Base-by-base conservation (phyloP, 2,797 vertebrate species). In the Agapornis canus region DNA sequence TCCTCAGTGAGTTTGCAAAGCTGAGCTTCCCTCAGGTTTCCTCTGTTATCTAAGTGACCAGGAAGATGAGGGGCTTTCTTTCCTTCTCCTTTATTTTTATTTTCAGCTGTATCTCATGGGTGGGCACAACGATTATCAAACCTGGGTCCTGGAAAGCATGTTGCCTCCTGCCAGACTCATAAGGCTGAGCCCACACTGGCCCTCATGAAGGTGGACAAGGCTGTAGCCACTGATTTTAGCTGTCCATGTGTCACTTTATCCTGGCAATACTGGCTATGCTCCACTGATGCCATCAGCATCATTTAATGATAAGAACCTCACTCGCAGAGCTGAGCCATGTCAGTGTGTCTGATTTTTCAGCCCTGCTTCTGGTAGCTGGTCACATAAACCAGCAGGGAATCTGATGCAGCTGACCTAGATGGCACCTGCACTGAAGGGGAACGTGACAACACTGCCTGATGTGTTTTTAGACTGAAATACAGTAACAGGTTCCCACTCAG, bases 391-490 rank as follows among this genome's bases (percentile, higher is more conserved):
- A 70, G 52, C 59, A 68, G 82, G 61, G 65, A 40, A 56, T 19
- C 25, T 51, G 51, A 51, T 5, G 35, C 72, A 76, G 60, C 59
- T 60, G 59, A 42, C 27, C 31, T 12, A 13, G 63, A 73, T 0
- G 13, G 56, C 37, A 26, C 19, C 31, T 11, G 35, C 9, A 16
- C 63, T 14, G 47, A 47, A 68, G 48, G 61, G 78, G 57, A 56
- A 73, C 0, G 2, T n/a, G 64, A 37, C 85, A 42, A 61, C 0
- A 1, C 68, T 40, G 25, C 25, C 0, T 11, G 39, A 15, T 21
- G 32, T n/a, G 23, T 14, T 71, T 64, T 61, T 13, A 66, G 57
- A 32, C 48, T 65, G n/a, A 73, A 73, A 73, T 10, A 29, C 7
- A 45, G n/a, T 9, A 47, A 26, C 54, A 31, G 1, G 15, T 51